Evolutionary conservation across 2,113 vertebrate species (phyloP).

Genomic region (Podarcis cretensis): DNA sequence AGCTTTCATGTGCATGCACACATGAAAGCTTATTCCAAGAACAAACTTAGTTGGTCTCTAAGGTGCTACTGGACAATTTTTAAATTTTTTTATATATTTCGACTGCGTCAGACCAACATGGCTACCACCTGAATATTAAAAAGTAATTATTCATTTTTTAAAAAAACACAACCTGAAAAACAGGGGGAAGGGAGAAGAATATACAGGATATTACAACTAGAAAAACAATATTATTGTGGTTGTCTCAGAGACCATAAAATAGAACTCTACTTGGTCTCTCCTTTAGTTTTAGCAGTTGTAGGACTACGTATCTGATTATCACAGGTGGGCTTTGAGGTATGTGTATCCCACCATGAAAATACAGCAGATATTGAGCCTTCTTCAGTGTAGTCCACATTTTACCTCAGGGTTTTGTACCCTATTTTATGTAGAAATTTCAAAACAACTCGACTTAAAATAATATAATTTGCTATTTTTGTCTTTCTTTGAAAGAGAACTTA

Average conservation of each 20-base stretch:
- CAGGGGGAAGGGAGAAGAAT: neutral
- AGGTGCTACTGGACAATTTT: too few species aligned
- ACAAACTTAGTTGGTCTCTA: too few species aligned
- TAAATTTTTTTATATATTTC: too few species aligned
- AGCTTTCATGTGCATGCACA: too few species aligned
- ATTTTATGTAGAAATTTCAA: neutral
- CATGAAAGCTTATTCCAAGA: too few species aligned
- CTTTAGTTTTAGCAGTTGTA: neutral
- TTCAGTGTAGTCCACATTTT: neutral
- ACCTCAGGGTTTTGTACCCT: neutral
- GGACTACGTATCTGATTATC: neutral
- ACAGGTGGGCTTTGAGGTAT: neutral
- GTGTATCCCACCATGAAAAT: neutral
- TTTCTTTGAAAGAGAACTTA: neutral
- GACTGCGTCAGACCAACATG: too few species aligned
- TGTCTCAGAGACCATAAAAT: neutral
- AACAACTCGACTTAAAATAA: neutral
- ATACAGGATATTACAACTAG: neutral
- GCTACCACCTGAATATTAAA: neutral
- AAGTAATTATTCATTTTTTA: too few species aligned
- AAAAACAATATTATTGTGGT: neutral
- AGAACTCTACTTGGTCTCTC: neutral
- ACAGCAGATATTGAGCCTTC: neutral
- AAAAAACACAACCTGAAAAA: neutral
- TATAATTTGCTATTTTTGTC: neutral